Conservation (phyloP, 23 tunicate species). For the Clavelina lepadiformis region DNA sequence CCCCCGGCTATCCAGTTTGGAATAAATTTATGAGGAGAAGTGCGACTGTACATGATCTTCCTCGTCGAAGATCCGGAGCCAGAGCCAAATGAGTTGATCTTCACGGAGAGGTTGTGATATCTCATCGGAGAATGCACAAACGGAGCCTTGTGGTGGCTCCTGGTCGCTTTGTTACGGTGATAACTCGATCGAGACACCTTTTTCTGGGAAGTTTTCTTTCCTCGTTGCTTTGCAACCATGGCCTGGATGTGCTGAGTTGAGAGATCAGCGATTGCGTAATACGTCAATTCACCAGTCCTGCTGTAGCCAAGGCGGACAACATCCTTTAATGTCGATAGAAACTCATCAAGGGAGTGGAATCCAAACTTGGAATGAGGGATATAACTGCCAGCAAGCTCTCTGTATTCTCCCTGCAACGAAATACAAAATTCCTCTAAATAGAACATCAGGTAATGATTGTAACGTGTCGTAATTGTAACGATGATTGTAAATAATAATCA, state of each 20-base stretch:
- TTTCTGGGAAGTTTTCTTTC: constrained; percentile 13
- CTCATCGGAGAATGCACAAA: no score
- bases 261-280: constrained; percentile 47
- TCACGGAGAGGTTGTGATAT: no score
- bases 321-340: constrained; percentile 44
- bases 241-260: constrained; percentile 61
- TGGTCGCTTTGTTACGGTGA: not conserved
- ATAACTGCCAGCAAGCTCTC: constrained; percentile 36
- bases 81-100: no score
- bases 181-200: constrained; percentile 16
- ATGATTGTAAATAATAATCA: no score
- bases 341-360: constrained; percentile 41
- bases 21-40: no score
- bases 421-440: no score
- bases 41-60: no score
- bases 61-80: no score
- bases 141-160: no score
- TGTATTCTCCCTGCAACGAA: constrained; percentile 46
- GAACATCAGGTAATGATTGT: no score
- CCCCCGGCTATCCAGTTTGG: no score
- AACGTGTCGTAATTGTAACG: no score
- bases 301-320: constrained; percentile 33
- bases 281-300: constrained; percentile 27
- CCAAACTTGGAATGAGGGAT: constrained; percentile 57
- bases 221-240: constrained; percentile 56